Conservation (phyloP, 2,888 invertebrate genomes). For the Apamea anceps region DNA sequence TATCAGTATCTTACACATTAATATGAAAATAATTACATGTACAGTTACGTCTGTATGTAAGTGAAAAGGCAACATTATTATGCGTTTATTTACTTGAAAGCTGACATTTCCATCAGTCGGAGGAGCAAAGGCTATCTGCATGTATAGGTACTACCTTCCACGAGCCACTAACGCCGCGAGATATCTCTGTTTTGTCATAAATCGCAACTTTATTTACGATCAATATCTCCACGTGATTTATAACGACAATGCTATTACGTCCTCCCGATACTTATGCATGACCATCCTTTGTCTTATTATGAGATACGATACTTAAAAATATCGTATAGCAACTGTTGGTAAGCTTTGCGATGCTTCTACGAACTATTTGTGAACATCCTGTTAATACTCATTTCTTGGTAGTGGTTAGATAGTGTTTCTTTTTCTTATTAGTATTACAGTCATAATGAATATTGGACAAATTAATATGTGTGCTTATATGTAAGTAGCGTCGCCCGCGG, state of each 20-base stretch:
- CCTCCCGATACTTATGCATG: conserved; percentile 70
- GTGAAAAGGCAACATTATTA: conserved; percentile 67
- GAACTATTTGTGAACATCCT: conserved; percentile 37
- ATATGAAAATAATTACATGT: conserved; percentile 44
- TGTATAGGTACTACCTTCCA: conserved; percentile 68
- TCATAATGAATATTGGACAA: conserved; percentile 37
- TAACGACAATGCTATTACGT: conserved; percentile 82
- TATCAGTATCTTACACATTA: conserved; percentile 20
- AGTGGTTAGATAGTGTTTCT: conserved; percentile 9
- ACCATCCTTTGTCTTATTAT: conserved; percentile 72
- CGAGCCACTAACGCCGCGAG: conserved; percentile 70
- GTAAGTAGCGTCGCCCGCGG: neutral
- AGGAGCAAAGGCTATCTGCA: conserved; percentile 79
- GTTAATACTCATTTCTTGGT: conserved; percentile 39
- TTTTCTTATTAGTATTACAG: conserved; percentile 21
- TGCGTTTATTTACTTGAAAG: conserved; percentile 75
- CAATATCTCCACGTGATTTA: conserved; percentile 85
- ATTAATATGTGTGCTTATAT: conserved; percentile 30
- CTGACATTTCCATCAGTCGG: conserved; percentile 77
- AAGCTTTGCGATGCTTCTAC: conserved; percentile 16
- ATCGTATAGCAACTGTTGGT: conserved; percentile 21
- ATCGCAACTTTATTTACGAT: conserved; percentile 85
- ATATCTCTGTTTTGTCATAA: conserved; percentile 85
- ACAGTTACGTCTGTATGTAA: conserved; percentile 22
- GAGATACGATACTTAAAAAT: conserved; percentile 54